Base-by-base conservation (phyloP, 2,113 vertebrate genomes). In the Synodontis membranacea region DNA sequence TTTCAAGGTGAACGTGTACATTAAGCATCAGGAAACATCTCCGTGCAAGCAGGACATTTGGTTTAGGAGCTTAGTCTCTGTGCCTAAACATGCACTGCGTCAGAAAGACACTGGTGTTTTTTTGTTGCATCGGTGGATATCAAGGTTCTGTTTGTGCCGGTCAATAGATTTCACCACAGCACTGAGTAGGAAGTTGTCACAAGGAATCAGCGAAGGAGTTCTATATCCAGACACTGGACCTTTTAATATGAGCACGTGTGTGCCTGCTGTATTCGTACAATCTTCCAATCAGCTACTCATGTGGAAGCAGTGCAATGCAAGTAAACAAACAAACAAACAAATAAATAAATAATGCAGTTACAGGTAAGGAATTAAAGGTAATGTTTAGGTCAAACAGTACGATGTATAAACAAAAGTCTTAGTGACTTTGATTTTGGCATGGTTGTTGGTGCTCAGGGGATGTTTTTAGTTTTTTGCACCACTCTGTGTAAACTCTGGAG, bases 161-260 rank as follows among this genome's bases (percentile, higher is more conserved):
- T 86, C 52, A 70, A 68, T 80, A 48, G 39, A 80, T 86, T 86
- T 58, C 39, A 21, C 11, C 62, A 46, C 10, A 56, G 64, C 37
- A 60, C 11, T 81, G 52, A 72, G 34, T 34, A 25, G 19, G 34
- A 74, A 25, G 85, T 72, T 37, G 76, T 66, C 58, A 66, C 56
- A 79, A 80, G 50, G 74, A 44, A 76, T n/a, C n/a, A 50, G 54
- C 17, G 66, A 34, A 12, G 44, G 25, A 28, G 31, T 50, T 80
- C 31, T 58, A 66, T 28, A 52, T 34, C 52, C 28, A 66, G 11
- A 39, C 0, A 19, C 2, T 37, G 50, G 31, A 54, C 19, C 1
- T 4, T 52, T 54, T 79, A 37, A 10, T 34, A 34, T 46, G 48
- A 9, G 37, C 19, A 34, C 3, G 1, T 19, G 46, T 78, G 19